These are phyloP conservation scores for Microctonus hyperodae DNA, from an alignment of 2,888 invertebrate species.

Conservation along the genomic window DNA sequence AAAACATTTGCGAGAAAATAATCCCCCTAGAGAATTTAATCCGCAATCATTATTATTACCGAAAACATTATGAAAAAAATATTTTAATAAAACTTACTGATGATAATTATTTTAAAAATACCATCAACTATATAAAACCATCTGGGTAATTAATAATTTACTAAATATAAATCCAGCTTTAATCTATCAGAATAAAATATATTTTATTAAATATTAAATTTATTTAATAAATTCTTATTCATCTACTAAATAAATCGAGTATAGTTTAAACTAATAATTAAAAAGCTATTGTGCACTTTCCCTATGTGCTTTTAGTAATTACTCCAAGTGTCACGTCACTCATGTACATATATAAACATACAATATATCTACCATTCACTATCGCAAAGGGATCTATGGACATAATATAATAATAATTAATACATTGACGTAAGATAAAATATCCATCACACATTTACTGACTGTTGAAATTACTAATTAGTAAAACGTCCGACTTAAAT, in stretches of 20 bases:
- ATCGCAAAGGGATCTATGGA: too few relatives aligned
- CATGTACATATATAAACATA: not conserved
- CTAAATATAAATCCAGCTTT: not conserved
- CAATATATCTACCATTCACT: too few relatives aligned
- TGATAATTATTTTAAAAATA: too few relatives aligned
- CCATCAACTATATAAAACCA: not conserved
- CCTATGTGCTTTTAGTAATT: not conserved
- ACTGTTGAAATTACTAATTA: slow-evolving; percentile 43
- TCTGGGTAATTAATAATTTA: not conserved
- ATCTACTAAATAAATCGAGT: too few relatives aligned
- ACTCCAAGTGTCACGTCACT: slow-evolving; percentile 1
- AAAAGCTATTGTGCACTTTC: not conserved
- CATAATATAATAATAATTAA: too few relatives aligned
- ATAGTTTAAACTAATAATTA: not conserved
- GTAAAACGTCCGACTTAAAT: slow-evolving; percentile 48
- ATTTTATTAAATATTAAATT: too few relatives aligned
- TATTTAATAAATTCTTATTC: too few relatives aligned
- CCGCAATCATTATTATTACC: not conserved
- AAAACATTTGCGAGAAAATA: not conserved
- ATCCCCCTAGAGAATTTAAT: not conserved
- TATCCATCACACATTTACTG: slow-evolving; percentile 16
- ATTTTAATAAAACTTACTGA: too few relatives aligned
- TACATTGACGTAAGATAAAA: not conserved
- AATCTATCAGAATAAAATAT: too few relatives aligned
- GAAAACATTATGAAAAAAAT: not conserved